phyloP scores from a whole-genome alignment of 2,797 vertebrate genomes.

The Ispidina picta region DNA sequence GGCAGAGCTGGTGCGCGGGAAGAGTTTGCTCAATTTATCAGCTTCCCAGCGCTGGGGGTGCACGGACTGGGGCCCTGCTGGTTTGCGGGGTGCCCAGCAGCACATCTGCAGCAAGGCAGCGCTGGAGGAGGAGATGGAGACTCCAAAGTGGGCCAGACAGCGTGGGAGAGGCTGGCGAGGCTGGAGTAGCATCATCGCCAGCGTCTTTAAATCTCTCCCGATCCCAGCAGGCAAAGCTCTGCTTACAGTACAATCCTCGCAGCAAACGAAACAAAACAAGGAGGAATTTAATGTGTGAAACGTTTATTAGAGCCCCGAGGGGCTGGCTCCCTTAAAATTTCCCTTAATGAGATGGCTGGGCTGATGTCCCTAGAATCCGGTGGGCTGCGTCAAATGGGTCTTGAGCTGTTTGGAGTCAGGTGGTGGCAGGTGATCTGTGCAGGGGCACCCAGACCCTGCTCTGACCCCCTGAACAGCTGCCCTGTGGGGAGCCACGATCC shows the following conservation, averaged over 20 bases:
- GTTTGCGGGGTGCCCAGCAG: background rate
- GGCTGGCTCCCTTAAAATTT: background rate
- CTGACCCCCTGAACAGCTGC: fast-evolving
- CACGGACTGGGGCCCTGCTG: background rate
- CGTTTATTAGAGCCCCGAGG: background rate
- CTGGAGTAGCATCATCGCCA: fast-evolving
- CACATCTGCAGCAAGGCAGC: fast-evolving
- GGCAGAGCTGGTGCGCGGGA: fast-evolving
- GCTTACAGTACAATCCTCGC: background rate
- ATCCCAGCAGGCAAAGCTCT: background rate
- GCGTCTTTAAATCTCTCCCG: background rate
- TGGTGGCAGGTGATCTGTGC: background rate
- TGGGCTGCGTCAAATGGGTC: fast-evolving
- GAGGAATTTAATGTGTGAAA: background rate
- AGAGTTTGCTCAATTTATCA: background rate
- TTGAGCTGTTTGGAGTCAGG: background rate
- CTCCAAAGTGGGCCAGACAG: background rate
- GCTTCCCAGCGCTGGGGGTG: fast-evolving
- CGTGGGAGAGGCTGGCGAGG: background rate
- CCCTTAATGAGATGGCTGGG: background rate
- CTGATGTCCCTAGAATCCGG: fast-evolving
- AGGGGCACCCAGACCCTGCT: fast-evolving
- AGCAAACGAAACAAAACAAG: background rate
- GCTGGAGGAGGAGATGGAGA: background rate
- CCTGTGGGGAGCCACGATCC: fast-evolving